Evolutionary conservation across 2,797 vertebrate species (phyloP), one percentile per base, ranked within the genome.

Genomic region (Miichthys miiuy): DNA sequence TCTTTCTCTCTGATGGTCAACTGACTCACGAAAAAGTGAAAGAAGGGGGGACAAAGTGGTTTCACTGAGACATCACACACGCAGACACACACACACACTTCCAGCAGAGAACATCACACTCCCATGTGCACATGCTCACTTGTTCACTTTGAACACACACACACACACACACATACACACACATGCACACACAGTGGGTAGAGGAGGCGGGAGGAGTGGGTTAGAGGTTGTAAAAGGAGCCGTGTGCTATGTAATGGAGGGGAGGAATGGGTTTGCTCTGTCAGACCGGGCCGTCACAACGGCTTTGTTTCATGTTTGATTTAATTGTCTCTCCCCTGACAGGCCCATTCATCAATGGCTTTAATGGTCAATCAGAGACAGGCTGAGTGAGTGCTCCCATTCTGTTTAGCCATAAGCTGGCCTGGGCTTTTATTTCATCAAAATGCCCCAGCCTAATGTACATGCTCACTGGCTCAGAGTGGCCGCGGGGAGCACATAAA

Each of bases 231-330:
- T 94, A 95, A 93, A 94, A 93, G 90, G 92, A 94, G 92, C 92
- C 79, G 91, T 93, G 92, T 92, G 91, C 92, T 91, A 87, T 94
- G 91, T 94, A 94, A 95, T 93, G 91, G 92, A 93, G 92, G 91
- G 96, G 96, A 95, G 96, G 97, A 97, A 96, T 96, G 96, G 96
- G 94, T 95, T 97, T 98, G 96, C 97, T 98, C 96, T 96, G 97
- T 98, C 97, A 98, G 96, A 98, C 97, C 96, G 96, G 97, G 96
- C 97, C 96, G 97, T 98, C 97, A 98, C 96, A 98, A 98, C 94
- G 97, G 97, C 97, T 99, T 99, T 99, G 97, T 98, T 97, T 99
- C 98, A 99, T 98, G 97, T 99, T 97, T 98, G 97, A 99, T 99
- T 99, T 99, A 98, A 99, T 99, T 99, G 98, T 99, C 97, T 98